A percentile compares a stretch with the other conserved stretches of the same genome.
Conservation (phyloP, 2,797 vertebrate species). For the Poeciliopsis gracilis region DNA sequence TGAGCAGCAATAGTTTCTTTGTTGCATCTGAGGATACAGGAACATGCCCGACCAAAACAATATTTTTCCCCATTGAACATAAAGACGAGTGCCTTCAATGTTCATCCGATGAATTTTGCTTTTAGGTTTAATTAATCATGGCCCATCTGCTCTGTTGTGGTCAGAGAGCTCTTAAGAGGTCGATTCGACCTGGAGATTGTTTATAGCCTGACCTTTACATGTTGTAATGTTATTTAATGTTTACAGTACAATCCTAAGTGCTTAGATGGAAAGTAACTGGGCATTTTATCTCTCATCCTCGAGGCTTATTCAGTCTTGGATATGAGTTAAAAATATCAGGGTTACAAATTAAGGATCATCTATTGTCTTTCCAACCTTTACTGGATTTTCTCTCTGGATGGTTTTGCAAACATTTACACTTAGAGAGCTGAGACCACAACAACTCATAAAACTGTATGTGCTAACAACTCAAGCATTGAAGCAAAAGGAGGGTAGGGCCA, state of each 20-base stretch:
- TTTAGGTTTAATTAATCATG: not conserved
- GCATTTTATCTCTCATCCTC: not conserved
- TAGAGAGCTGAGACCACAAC: not conserved
- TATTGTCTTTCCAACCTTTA: not conserved
- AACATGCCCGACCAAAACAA: conserved; percentile 1
- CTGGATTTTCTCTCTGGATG: not conserved
- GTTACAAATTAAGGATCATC: not conserved
- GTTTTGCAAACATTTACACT: not conserved
- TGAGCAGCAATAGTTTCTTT: conserved; percentile 6
- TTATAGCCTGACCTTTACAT: not conserved
- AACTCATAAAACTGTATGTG: not conserved
- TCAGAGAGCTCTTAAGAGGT: not conserved
- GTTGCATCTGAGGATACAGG: conserved; percentile 2
- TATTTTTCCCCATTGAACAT: not conserved
- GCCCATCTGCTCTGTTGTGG: not conserved
- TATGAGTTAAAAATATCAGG: not conserved
- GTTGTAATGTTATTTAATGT: not conserved
- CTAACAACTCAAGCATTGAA: not conserved
- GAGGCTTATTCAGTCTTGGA: not conserved
- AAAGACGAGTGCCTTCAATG: not conserved
- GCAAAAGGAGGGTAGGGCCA: not conserved
- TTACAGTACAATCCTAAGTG: not conserved
- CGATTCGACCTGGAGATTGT: conserved; percentile 2
- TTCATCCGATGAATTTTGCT: not conserved
- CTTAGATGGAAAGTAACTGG: not conserved